Evolutionary conservation across 1,140 invertebrate species (phyloP).

Genomic region (Sycobia sp.): DNA sequence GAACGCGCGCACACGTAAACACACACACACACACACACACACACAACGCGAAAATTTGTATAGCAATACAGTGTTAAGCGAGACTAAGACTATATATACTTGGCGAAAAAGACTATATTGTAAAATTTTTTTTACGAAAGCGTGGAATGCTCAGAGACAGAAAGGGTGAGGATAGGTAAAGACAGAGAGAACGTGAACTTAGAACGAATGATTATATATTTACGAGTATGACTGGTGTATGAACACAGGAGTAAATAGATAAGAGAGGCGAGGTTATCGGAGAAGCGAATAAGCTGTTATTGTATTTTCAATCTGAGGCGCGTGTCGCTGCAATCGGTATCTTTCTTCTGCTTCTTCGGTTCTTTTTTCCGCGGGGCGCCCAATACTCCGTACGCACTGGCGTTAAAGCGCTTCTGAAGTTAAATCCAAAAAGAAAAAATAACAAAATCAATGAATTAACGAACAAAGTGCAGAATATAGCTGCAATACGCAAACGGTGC

Average conservation of each 20-base stretch:
- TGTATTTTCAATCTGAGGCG: conserved; percentile 28
- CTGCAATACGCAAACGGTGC: too few species aligned
- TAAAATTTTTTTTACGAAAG: conserved; percentile 41
- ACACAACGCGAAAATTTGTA: too few species aligned
- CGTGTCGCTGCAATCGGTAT: conserved; percentile 11
- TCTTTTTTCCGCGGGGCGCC: too few species aligned
- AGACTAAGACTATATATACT: conserved; percentile 45
- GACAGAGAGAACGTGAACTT: conserved; percentile 24
- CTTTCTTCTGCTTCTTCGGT: neutral
- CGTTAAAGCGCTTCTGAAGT: too few species aligned
- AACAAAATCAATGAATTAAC: too few species aligned
- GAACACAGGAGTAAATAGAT: neutral
- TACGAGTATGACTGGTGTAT: neutral
- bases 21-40: too few species aligned
- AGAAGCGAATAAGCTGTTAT: neutral
- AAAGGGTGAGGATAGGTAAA: conserved; percentile 7
- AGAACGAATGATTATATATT: conserved; percentile 17
- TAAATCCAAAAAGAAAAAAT: too few species aligned
- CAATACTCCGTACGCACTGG: too few species aligned
- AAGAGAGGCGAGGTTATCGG: conserved; percentile 1
- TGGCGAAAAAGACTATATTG: conserved; percentile 40
- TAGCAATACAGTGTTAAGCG: conserved; percentile 38
- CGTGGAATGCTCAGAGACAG: conserved; percentile 27
- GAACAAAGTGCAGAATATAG: too few species aligned
- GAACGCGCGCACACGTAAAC: too few species aligned